Evolutionary conservation across 2,113 vertebrate species (phyloP).

Genomic region (Halcyon malimbica): DNA sequence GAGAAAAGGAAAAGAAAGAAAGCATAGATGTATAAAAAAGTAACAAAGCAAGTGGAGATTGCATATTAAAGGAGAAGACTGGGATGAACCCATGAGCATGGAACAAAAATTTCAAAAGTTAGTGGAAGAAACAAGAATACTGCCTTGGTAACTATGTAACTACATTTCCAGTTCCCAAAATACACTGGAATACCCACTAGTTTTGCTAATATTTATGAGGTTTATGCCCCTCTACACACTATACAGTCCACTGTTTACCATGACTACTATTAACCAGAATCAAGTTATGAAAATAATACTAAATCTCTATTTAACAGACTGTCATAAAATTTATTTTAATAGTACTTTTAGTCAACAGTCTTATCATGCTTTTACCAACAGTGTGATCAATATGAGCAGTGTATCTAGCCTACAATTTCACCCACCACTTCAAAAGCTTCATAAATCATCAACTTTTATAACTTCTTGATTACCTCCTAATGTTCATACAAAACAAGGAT

Average conservation of each 20-base stretch:
- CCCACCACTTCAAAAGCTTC: conserved; percentile 64
- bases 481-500: conserved; percentile 67
- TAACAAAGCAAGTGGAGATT: neutral
- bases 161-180: neutral
- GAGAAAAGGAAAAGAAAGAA: neutral
- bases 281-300: conserved; percentile 27
- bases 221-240: neutral
- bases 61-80: neutral
- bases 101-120: neutral
- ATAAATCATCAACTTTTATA: conserved; percentile 75
- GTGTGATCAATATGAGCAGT: conserved; percentile 56
- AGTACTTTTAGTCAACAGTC: conserved; percentile 58
- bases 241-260: neutral
- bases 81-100: neutral
- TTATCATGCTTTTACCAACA: conserved; percentile 65
- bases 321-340: conserved; percentile 50
- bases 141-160: neutral
- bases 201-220: neutral
- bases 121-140: neutral
- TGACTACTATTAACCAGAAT: conserved; percentile 13
- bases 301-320: conserved; percentile 21
- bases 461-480: conserved; percentile 75
- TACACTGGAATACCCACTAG: neutral
- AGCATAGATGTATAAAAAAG: neutral
- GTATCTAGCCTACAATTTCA: conserved; percentile 54